These are phyloP conservation scores for Clostera curtula DNA, from an alignment of 2,888 invertebrate species.

Conservation along the genomic window DNA sequence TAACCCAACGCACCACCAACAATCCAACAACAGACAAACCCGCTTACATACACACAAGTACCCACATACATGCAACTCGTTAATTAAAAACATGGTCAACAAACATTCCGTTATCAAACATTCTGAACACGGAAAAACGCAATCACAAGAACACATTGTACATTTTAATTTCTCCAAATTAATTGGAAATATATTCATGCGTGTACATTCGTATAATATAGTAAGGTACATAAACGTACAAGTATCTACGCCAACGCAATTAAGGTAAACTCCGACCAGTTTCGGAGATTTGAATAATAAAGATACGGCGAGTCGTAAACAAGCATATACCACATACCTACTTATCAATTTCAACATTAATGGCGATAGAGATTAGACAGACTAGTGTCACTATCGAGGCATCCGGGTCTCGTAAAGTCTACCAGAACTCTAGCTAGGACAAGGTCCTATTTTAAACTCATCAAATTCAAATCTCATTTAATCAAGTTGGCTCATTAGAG, in stretches of 20 bases:
- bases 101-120: background rate
- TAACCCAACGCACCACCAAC: too few relatives aligned
- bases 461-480: too few relatives aligned
- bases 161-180: slow-evolving; percentile 12
- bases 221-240: slow-evolving; percentile 27
- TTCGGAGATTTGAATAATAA: slow-evolving; percentile 56
- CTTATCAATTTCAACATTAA: slow-evolving; percentile 64
- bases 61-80: too few relatives aligned
- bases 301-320: slow-evolving; percentile 61
- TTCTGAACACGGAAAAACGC: background rate
- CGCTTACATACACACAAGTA: too few relatives aligned
- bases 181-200: slow-evolving; percentile 27
- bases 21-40: too few relatives aligned
- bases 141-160: slow-evolving; percentile 1
- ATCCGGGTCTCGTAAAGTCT: too few relatives aligned
- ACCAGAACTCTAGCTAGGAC: too few relatives aligned
- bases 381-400: slow-evolving; percentile 5
- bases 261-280: slow-evolving; percentile 52
- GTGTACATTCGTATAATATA: slow-evolving; percentile 14
- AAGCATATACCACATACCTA: slow-evolving; percentile 67
- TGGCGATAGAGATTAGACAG: slow-evolving; percentile 34
- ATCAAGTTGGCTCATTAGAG: too few relatives aligned
- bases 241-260: slow-evolving; percentile 40
- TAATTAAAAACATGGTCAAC: background rate
- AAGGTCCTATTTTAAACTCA: too few relatives aligned